Evolutionary conservation across 1,140 invertebrate species (phyloP), one percentile per base, ranked within the genome.

Genomic region (Aphaenogaster ashmeadi): DNA sequence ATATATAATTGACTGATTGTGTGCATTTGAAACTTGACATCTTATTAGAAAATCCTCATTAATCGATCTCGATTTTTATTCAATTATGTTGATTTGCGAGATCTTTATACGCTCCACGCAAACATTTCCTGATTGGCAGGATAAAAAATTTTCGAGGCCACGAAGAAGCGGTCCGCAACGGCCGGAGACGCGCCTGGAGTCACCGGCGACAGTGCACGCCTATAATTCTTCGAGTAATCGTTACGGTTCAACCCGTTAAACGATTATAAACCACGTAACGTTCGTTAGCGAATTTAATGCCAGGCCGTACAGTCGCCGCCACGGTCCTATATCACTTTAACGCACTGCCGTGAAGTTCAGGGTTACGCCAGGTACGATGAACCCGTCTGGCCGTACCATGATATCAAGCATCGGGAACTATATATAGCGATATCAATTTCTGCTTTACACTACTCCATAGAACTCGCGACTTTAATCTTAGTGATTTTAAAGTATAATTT

Each of bases 281-380:
- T 90, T 90, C 88, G 89, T 90, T 90, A 90, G 88, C 64, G 75
- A 90, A 89, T 90, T 89, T 89, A 90, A 89, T 89, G 56, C 75
- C 80, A 75, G 50, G 11, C 56, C 33, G 50, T 52, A 77, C 66
- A 52, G 56, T 58, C 64, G 71, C 72, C 75, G 58, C 86, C 66
- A 60, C 66, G 79, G 66, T 62, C 74, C 75, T 89, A 89, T 90
- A 90, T 90, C 86, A 90, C 86, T 90, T 90, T 81, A 89, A 89
- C 88, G 75, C 86, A 87, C 75, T 85, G 86, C 87, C 74, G 54
- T 87, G 67, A 90, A 88, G 86, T 88, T 90, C 89, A 89, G 85
- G 58, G 86, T 87, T 87, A 86, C 88, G 18, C 79, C 58, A 89
- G 47, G 89, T 90, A 89, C 89, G 88, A 88, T 88, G 89, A 90